Conservation (phyloP, 2,888 invertebrate species). For the Idaea aversata region DNA sequence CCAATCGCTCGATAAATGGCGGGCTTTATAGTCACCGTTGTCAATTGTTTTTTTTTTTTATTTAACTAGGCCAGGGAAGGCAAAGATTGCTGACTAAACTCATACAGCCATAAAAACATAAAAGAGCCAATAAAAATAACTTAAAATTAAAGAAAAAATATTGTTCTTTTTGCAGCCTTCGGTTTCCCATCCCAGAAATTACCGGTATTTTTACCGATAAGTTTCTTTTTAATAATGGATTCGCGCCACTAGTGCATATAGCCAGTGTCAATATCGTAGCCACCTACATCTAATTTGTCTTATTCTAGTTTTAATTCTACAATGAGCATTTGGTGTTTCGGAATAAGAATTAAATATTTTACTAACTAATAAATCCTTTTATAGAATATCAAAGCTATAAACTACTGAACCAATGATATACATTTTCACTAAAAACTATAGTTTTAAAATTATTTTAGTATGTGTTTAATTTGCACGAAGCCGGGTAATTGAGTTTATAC, state of each 20-base stretch:
- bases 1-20: too few relatives aligned
- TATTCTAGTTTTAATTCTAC: slow-evolving; percentile 28
- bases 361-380: slow-evolving; percentile 7
- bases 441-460: background rate
- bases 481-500: too few relatives aligned
- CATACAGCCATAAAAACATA: background rate
- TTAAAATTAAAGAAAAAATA: too few relatives aligned
- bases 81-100: too few relatives aligned
- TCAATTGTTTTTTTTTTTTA: too few relatives aligned
- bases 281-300: slow-evolving; percentile 19
- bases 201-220: too few relatives aligned
- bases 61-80: too few relatives aligned
- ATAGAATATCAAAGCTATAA: slow-evolving; percentile 4
- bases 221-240: too few relatives aligned
- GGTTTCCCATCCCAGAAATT: too few relatives aligned
- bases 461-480: too few relatives aligned
- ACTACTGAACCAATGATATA: background rate
- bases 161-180: too few relatives aligned
- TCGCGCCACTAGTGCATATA: background rate
- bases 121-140: background rate
- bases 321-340: slow-evolving; percentile 36
- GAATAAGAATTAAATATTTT: slow-evolving; percentile 24
- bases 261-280: background rate
- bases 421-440: background rate
- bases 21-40: too few relatives aligned